Evolutionary conservation across 1,140 invertebrate genomes (phyloP), one percentile per base, ranked within the genome.

Genomic region (Oreohelix idahoensis): DNA sequence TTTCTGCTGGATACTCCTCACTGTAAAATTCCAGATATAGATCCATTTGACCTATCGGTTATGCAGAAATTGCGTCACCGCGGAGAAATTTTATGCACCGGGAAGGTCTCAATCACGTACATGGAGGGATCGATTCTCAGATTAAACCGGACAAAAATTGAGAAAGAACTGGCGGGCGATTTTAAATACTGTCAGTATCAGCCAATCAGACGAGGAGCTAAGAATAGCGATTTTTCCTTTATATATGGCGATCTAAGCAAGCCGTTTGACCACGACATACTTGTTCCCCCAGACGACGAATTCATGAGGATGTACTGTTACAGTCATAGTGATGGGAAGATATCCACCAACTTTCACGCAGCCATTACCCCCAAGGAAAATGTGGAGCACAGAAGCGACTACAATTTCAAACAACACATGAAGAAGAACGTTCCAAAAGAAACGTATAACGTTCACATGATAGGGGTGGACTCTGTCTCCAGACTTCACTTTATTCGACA

Each of bases 381-480:
- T 36, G 84, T 88, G 93, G 92, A 89, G 93, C 35, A 84, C 74
- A 81, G 81, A 49, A 84, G 83, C 35, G 80, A 81, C n/a, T 49
- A 81, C 78, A 80, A 85, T 17, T 83, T 91, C 49, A 80, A 88
- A n/a, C 83, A 84, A 2, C 82, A 86, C 38, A 53, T 87, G 15
- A 81, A 84, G 23, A 69, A 35, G 29, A 13, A 71, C 8, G 74
- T 85, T 20, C 84, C 88, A 0, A 89, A 84, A 53, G 89, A 90
- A 77, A 85, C 66, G 0, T 73, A 92, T 23, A 93, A 91, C 79
- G 94, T 98, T 0, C 93, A 98, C 36, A 93, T 98, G 20, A 90
- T 98, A n/a, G 97, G 97, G 0, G 94, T 98, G 26, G 97, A 98
- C 90, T 95, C 96, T 0, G 94, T 97, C 1, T 98, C 97, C 0